Evolutionary conservation across 1,140 invertebrate species (phyloP), one percentile per base, ranked within the genome.

Genomic region (Schlechtendalia chinensis): DNA sequence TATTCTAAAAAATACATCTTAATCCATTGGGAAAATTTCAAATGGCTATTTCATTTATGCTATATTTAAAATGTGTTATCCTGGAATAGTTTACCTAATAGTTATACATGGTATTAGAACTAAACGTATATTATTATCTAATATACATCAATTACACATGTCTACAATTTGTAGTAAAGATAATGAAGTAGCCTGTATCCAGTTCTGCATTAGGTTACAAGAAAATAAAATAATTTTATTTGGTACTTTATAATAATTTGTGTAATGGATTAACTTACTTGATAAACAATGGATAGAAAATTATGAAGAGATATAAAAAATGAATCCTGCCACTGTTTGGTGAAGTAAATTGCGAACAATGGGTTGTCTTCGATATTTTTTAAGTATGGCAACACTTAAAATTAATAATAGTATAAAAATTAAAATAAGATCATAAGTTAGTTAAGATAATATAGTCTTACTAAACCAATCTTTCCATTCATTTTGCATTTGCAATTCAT

Each of bases 381-480:
- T 29, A 96, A 89, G 85, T 95, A 98, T 10, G 96, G 95, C 80
- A 98, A 89, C 85, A 94, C 82, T 84, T 32, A 53, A 29, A 54
- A n/a, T n/a, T 11, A 45, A 8, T 39, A 39, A 39, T 53, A 56
- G n/a, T n/a, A 17, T 50, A 58, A 24, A 54, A 67, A 65, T 24
- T 14, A 45, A 8, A 39, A 71, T 16, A 17, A 45, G 56, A 56
- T 72, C 12, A 47, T 29, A 53, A 71, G 17, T 45, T 47, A 69
- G n/a, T n/a, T n/a, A 45, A 47, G 65, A 47, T 4, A 53, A 16
- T 14, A 27, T 58, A 53, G 69, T 87, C 91, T 89, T 91, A 98
- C 96, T 93, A 88, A 98, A 98, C 96, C 96, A 98, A 84, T 98
- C 96, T 85, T 93, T 96, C 95, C 96, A 98, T 85, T 97, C 96